Base-by-base conservation (phyloP, 2,888 invertebrate genomes). In the Physocephala rufipes region DNA sequence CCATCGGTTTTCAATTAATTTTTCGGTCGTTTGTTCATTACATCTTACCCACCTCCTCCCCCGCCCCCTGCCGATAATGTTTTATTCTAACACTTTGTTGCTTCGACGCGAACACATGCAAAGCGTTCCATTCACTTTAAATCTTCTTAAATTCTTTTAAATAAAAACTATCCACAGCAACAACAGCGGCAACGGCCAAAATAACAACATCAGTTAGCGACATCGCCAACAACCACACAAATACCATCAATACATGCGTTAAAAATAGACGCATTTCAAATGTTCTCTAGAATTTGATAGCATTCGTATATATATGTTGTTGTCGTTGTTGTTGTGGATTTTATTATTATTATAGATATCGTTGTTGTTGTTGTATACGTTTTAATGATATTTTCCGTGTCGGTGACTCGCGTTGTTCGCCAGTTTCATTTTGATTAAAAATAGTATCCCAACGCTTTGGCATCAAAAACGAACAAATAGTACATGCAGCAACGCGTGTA, bases 21-120 rank as follows among this genome's bases (percentile, higher is more conserved):
- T 19, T 53, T n/a, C n/a, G n/a, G n/a, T n/a, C n/a, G n/a, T 47
- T 49, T n/a, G 13, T 49, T n/a, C 49, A n/a, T 49, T 49, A n/a
- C 5, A 16, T 2, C 49, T 16, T 49, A 1, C 12, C 15, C 45
- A 1, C 24, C 16, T 47, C 4, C 21, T 43, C 43, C n/a, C 19
- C 43, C 43, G 3, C n/a, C 19, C n/a, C n/a, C 36, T 61, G 36
- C 64, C 45, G 24, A 26, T 24, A 13, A 5, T 4, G 7, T 21
- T 55, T n/a, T 1, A 15, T 26, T 58, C 16, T 2, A n/a, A 15
- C 15, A 49, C n/a, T 51, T 26, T 21, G 26, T 2, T 30, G 47
- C 49, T 65, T 47, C 63, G 63, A 70, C 62, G 55, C 45, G 63
- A 45, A 63, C 69, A 55, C 69, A 70, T 70, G 69, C 69, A 63